Evolutionary conservation across 1,140 invertebrate species (phyloP).

Genomic region (Sipha flava): DNA sequence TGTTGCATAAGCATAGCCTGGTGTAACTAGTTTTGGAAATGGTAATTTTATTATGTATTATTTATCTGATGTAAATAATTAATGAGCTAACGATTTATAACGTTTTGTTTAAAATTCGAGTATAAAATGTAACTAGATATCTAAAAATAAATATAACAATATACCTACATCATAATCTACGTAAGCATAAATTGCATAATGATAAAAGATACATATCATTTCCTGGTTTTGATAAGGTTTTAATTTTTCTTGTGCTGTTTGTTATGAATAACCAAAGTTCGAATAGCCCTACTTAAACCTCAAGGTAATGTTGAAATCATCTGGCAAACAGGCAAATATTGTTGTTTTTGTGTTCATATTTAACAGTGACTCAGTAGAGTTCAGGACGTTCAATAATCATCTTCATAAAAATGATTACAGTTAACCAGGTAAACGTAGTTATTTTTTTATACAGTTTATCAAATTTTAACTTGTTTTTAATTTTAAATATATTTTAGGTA

Average conservation of each 20-base stretch:
- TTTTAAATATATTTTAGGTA: neutral
- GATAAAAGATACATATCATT: neutral
- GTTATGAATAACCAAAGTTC: neutral
- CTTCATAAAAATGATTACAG: neutral
- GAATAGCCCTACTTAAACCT: neutral
- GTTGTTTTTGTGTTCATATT: no score
- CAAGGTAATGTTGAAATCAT: conserved; percentile 5
- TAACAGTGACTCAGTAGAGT: neutral
- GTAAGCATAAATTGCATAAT: no score
- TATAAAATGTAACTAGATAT: no score
- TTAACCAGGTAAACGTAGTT: neutral
- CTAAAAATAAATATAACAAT: no score
- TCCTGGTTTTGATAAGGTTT: neutral
- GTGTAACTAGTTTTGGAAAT: no score
- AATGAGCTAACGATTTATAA: no score
- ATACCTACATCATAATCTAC: no score
- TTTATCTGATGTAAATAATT: no score
- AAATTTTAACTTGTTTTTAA: neutral
- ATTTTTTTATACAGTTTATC: neutral
- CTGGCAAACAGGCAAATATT: neutral
- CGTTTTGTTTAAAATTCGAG: no score
- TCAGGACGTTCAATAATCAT: no score
- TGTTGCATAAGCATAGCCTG: no score
- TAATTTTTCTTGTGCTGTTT: neutral
- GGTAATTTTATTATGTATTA: no score